Evolutionary conservation across 2,888 invertebrate genomes (phyloP), one percentile per base, ranked within the genome.

Genomic region (Drosophila tanythrix): DNA sequence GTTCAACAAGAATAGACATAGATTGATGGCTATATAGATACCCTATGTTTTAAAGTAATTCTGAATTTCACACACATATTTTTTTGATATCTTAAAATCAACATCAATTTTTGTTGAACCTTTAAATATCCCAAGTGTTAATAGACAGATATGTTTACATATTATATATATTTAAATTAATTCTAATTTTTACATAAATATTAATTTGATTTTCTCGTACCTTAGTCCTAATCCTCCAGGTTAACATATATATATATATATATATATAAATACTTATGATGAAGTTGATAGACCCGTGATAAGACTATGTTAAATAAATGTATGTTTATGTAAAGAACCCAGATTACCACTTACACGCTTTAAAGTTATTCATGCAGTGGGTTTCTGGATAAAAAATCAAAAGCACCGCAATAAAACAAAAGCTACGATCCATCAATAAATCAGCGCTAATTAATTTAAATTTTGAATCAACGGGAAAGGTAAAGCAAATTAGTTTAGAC

Each of bases 391-490:
- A 57, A 38, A 25, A 27, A 31, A 6, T 50, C 53, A 62, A 70
- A 66, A 46, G 64, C 1, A 35, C 67, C 80, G 80, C 60, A n/a
- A 46, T 15, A 8, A 4, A 33, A 11, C 31, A 52, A 21, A 33
- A n/a, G 40, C 15, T 25, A 25, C 35, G 11, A 53, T 11, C 46
- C 56, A 35, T 52, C 56, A 71, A 63, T 53, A 63, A 48, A 53
- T 65, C 56, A n/a, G 25, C 29, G 40, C 11, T 66, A 68, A 78
- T 66, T 80, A 62, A 59, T 53, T 62, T 35, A 35, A 62, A 71
- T 60, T 55, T 79, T 61, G 68, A 72, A 69, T 76, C 78, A 72
- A 51, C 25, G 4, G 7, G 25, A 58, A 56, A 79, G 79, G 80
- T 70, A 61, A 40, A 53, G 80, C 43, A 71, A 79, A 64, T 67